Evolutionary conservation across 37 sponge, comb jelly and placozoan species (phyloP).

Genomic region (Spongilla lacustris): DNA sequence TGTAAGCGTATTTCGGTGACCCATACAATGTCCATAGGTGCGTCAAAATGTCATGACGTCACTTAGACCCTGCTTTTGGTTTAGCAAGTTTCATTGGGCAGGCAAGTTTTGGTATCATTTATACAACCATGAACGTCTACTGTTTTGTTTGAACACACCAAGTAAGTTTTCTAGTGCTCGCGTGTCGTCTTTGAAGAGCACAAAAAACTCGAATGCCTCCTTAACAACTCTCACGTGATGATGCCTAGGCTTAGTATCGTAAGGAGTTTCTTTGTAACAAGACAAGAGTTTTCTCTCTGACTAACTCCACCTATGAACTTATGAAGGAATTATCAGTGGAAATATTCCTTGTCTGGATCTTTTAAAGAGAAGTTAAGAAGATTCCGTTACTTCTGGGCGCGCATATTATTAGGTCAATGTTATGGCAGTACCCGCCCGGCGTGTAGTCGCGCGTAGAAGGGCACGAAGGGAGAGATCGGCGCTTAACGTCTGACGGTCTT

Average conservation of each 20-base stretch:
- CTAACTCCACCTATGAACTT: neutral
- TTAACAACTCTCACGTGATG: slow-evolving; percentile 1
- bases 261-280: neutral
- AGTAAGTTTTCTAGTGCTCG: neutral
- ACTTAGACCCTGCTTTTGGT: neutral
- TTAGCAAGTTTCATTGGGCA: neutral
- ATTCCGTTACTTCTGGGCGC: neutral
- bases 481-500: neutral
- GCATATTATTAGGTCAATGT: neutral
- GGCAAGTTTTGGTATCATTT: neutral
- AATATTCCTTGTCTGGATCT: neutral
- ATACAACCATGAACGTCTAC: neutral
- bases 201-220: neutral
- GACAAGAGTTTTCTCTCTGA: neutral
- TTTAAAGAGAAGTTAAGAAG: neutral
- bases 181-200: neutral
- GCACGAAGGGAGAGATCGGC: neutral
- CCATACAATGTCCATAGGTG: neutral
- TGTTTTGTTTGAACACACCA: neutral
- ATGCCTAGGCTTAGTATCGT: neutral
- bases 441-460: neutral
- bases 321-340: neutral
- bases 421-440: neutral
- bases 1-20: neutral
- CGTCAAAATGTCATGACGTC: neutral